Evolutionary conservation across 2,888 invertebrate species (phyloP), one percentile per base, ranked within the genome.

Genomic region (Macrosiphum euphorbiae): DNA sequence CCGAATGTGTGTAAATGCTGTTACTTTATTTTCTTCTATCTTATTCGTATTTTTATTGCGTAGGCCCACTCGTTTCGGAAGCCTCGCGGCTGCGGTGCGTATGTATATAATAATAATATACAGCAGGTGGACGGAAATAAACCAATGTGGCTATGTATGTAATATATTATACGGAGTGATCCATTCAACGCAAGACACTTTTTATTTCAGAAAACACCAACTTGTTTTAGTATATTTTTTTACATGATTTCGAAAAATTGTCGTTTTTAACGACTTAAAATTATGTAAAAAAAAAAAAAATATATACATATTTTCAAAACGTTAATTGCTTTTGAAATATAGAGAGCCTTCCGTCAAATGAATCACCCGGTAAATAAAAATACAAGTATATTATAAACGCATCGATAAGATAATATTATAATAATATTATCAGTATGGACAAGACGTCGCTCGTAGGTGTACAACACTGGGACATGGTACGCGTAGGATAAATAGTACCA

Each of bases 401-500:
- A 86, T 86, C 13, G 13, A 47, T 16, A 86, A 28, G 44, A 86
- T 44, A 44, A 47, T 11, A 85, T 13, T 11, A 85, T 28, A 13
- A 44, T 85, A 47, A 86, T 86, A 47, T 28, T 47, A 86, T n/a
- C 26, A 47, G 47, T 86, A 86, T 44, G 28, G 35, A 55, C 78
- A 35, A 35, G 78, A 41, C 88, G 88, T 88, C 88, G 88, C 11
- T 55, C 88, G 88, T 13, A 35, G 88, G 35, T 58, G 58, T 58
- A 58, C 58, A 26, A 44, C 44, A 28, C 26, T 35, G 85, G 24
- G 85, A 24, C 85, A 20, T 35, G 78, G 35, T 35, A 35, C 35
- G 78, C 78, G 78, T 78, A 78, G 78, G 78, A 78, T 35, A 35
- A 78, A 78, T 58, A 26, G n/a, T 78, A 78, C 78, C 20, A 78